phyloP scores from a whole-genome alignment of 35 echinoderm and acorn worm species.

The Stichopus chloronotus region DNA sequence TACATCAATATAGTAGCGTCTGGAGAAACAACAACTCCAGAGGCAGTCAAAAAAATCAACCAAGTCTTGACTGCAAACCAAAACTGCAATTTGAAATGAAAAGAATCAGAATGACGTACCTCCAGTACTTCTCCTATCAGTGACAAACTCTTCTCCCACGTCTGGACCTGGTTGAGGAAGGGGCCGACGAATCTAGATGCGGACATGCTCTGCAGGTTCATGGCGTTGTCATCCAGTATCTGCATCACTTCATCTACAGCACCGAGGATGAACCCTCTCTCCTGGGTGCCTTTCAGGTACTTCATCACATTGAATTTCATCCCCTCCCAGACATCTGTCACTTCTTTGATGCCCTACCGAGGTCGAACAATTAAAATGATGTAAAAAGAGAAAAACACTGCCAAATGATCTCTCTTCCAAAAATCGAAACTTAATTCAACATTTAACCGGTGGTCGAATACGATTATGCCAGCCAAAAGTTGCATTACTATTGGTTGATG shows the following conservation, averaged over 20 bases:
- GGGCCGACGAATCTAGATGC: constrained; percentile 97
- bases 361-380: not conserved
- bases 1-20: too few relatives aligned
- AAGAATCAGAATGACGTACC: constrained; percentile 53
- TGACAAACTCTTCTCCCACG: constrained; percentile 97
- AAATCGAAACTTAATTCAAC: not conserved
- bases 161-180: constrained; percentile 89
- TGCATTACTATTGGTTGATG: too few relatives aligned
- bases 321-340: constrained; percentile 93
- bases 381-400: not conserved
- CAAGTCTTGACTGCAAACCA: not conserved
- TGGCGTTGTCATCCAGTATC: constrained; percentile 96
- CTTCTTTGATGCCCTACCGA: constrained; percentile 97
- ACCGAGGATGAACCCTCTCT: constrained; percentile 93
- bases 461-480: too few relatives aligned
- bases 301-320: constrained; percentile 98
- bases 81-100: not conserved
- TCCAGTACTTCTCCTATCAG: constrained; percentile 95
- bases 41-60: constrained; percentile 7
- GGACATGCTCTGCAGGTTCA: constrained; percentile 99
- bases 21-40: too few relatives aligned
- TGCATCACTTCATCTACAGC: constrained; percentile 97
- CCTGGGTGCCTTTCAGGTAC: constrained; percentile 99
- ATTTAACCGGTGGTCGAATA: not conserved
- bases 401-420: not conserved